Evolutionary conservation across 1,140 invertebrate genomes (phyloP), one percentile per base, ranked within the genome.

Genomic region (Caenorhabditis inopinata): DNA sequence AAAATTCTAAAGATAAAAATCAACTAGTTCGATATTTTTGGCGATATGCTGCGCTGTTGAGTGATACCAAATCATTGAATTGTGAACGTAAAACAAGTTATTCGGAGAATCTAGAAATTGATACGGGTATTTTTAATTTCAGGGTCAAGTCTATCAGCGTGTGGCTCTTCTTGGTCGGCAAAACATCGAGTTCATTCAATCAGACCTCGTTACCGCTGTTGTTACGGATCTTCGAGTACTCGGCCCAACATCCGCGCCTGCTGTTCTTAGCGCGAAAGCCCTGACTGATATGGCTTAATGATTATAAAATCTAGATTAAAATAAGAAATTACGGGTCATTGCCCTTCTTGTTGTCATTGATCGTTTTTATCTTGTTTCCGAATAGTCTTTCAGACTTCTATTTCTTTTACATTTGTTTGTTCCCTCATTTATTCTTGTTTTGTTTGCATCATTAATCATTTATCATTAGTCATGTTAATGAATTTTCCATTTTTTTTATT

Each of bases 181-280:
- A 25, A 38, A 51, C 16, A 48, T 80, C 18, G 83, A 83, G 47
- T 18, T 79, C 21, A 51, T 83, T 9, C 82, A 83, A 25, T 47
- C 74, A 18, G 83, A 83, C 53, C 48, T 83, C 0, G 46, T 83
- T 6, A 83, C 83, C 9, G 83, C 83, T 14, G 47, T 83, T 25
- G 83, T 83, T 2, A 83, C 83, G 12, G 83, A 83, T 46, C 47
- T 83, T 6, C 58, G 83, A 18, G 75, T 83, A 21, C 74, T 83
- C 18, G 83, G 83, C 27, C 81, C 83, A n/a, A 75, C 76, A n/a
- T 83, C 83, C 9, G 83, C 83, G 7, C 83, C 83, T 7, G 83
- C 83, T 1, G 83, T 83, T 18, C 83, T 83, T 2, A 80, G 78
- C 16, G 82, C 77, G 5, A 83, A 83, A 27, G 58, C 62, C 9